Base-by-base conservation (phyloP, 2,113 vertebrate genomes). In the Daubentonia madagascariensis region DNA sequence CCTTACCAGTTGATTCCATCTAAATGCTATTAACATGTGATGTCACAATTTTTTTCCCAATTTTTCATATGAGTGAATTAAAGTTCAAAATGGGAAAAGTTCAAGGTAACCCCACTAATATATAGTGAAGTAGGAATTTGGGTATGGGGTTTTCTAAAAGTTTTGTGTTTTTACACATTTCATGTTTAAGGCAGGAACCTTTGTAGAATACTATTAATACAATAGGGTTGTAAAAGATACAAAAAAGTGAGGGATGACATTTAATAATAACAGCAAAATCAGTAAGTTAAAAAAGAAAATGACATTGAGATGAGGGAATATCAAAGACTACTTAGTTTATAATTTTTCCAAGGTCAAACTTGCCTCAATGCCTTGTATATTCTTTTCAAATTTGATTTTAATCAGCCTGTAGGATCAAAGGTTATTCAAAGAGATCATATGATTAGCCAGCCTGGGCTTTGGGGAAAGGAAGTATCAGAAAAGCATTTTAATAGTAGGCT, bases 391-490 rank as follows among this genome's bases (percentile, higher is more conserved):
- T 90, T 79, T 94, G 16, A 17, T 79, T 92, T 90, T 92, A 80
- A 95, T 95, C 83, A 92, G 16, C 50, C 48, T 28, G n/a, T 59
- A 70, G 43, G 37, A 97, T 96, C 75, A 95, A 89, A 97, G 83
- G 50, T 97, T 94, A 96, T 88, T 90, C 80, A 70, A 72, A 92
- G 78, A 96, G 65, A 97, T 96, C 80, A 45, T 81, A 25, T 81
- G 75, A 97, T 96, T 96, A 90, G 67, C 4, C 14, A 89, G 43
- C 6, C 59, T 0, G 2, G 52, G 45, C 89, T 95, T 83, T 30
- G 17, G 75, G 67, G 43, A 48, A 92, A 93, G n/a, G 68, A 93
- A 52, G n/a, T 78, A 72, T 67, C 85, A 96, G 45, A 48, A 87
- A 81, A 65, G 76, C 76, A 59, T 97, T 95, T 96, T 88, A 87